phyloP scores from a whole-genome alignment of 2,797 vertebrate genomes.

The Merluccius polli region DNA sequence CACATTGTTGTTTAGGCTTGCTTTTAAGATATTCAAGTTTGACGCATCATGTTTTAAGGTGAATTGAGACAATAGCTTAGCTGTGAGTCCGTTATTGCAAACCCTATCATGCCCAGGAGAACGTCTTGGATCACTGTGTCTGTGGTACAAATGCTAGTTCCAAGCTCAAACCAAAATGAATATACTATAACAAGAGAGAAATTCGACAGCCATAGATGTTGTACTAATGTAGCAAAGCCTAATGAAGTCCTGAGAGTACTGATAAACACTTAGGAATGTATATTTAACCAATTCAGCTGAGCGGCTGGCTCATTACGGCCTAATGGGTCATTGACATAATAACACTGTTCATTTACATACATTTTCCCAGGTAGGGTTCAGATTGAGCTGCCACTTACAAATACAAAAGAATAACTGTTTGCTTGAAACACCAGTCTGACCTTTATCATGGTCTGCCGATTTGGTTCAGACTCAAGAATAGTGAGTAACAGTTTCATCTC shows the following conservation, averaged over 20 bases:
- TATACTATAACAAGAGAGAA: not conserved
- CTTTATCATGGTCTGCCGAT: too few relatives aligned
- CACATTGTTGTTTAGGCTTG: not conserved
- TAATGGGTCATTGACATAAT: not conserved
- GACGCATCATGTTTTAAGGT: not conserved
- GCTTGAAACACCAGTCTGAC: too few relatives aligned
- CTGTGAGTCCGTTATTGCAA: too few relatives aligned
- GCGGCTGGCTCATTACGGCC: not conserved
- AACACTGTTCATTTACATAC: not conserved
- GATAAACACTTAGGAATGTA: not conserved
- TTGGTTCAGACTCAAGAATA: too few relatives aligned
- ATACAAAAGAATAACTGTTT: too few relatives aligned
- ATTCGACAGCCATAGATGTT: not conserved
- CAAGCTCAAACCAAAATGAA: not conserved
- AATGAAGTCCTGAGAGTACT: not conserved
- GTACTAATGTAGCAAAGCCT: too few relatives aligned
- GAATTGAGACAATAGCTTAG: not conserved
- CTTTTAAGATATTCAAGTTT: not conserved
- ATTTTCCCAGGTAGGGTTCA: not conserved
- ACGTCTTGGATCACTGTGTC: not conserved
- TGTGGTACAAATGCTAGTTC: not conserved
- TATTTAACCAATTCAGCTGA: not conserved
- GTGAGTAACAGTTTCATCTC: too few relatives aligned
- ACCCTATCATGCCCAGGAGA: not conserved
- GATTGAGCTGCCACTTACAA: not conserved